phyloP scores from a whole-genome alignment of 1,140 invertebrate species.

The Ceratoteleas bidentatus region DNA sequence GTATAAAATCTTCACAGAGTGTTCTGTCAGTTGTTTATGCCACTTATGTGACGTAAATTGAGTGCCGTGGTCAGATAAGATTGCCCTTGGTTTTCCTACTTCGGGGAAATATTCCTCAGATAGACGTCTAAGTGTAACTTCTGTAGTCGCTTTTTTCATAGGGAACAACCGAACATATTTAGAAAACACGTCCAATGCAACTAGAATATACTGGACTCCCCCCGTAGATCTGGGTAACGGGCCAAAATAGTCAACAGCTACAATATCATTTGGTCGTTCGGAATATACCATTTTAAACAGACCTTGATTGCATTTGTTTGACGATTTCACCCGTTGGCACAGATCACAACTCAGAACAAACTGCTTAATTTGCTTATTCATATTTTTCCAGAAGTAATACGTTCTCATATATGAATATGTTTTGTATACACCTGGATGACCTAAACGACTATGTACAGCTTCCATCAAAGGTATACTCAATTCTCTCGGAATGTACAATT shows the following conservation, averaged over 20 bases:
- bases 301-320: conserved; percentile 20
- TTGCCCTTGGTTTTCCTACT: conserved; percentile 35
- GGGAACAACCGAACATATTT: conserved; percentile 70
- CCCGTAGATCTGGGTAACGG: conserved; percentile 31
- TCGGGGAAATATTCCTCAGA: conserved; percentile 62
- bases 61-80: conserved; percentile 63
- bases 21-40: conserved; percentile 38
- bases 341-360: conserved; percentile 31
- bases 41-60: conserved; percentile 62
- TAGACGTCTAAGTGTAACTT: conserved; percentile 46
- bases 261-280: conserved; percentile 25
- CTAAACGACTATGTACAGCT: conserved; percentile 15
- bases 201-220: conserved; percentile 34
- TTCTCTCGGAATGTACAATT: conserved; percentile 20
- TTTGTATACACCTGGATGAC: conserved; percentile 19
- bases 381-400: conserved; percentile 22
- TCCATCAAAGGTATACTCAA: not conserved
- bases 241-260: conserved; percentile 35
- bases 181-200: conserved; percentile 39
- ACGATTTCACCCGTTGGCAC: conserved; percentile 28
- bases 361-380: conserved; percentile 32
- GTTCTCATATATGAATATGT: conserved; percentile 26
- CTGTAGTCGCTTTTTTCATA: conserved; percentile 65
- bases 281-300: conserved; percentile 21
- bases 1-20: conserved; percentile 38